A percentile compares a stretch with the other conserved stretches of the same genome.
phyloP scores from a whole-genome alignment of 2,888 invertebrate species.

The Pandemis corylana region DNA sequence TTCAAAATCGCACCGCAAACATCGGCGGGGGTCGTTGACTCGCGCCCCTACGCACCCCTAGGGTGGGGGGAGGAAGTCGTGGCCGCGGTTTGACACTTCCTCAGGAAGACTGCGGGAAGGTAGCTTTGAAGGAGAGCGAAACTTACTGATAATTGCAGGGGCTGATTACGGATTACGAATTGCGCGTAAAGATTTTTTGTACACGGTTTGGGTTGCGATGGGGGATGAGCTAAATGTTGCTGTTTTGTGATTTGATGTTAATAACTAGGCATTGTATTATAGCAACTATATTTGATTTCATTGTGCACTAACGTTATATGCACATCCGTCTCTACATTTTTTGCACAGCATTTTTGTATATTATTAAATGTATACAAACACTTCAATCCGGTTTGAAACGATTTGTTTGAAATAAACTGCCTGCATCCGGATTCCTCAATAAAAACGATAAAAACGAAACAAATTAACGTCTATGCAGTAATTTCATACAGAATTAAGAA shows the following conservation, averaged over 20 bases:
- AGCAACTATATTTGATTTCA: background rate
- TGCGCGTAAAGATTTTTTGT: background rate
- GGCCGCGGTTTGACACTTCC: conserved; percentile 83
- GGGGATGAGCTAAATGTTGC: background rate
- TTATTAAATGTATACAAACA: background rate
- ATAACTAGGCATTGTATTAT: background rate
- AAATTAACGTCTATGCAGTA: conserved; percentile 36
- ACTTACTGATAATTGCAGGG: conserved; percentile 52
- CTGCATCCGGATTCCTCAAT: conserved; percentile 18
- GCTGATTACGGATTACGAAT: background rate
- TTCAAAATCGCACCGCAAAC: conserved; percentile 80
- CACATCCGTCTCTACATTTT: conserved; percentile 1
- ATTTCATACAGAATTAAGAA: conserved; percentile 38
- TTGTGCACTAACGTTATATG: background rate
- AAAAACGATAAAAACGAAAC: conserved; percentile 19
- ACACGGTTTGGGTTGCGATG: background rate
- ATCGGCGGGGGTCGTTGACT: conserved; percentile 73
- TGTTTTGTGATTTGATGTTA: background rate
- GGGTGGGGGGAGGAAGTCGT: conserved; percentile 68
- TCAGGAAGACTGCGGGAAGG: conserved; percentile 71
- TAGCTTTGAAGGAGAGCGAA: conserved; percentile 71
- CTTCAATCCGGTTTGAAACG: conserved; percentile 18
- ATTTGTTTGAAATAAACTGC: conserved; percentile 14
- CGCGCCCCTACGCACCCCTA: conserved; percentile 63
- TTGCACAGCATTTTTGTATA: background rate